A percentile compares a stretch with the other conserved stretches of the same genome.
These are phyloP conservation scores for Gnathonemus longibarbis DNA, from an alignment of 2,113 vertebrate genomes.

Conservation along the genomic window DNA sequence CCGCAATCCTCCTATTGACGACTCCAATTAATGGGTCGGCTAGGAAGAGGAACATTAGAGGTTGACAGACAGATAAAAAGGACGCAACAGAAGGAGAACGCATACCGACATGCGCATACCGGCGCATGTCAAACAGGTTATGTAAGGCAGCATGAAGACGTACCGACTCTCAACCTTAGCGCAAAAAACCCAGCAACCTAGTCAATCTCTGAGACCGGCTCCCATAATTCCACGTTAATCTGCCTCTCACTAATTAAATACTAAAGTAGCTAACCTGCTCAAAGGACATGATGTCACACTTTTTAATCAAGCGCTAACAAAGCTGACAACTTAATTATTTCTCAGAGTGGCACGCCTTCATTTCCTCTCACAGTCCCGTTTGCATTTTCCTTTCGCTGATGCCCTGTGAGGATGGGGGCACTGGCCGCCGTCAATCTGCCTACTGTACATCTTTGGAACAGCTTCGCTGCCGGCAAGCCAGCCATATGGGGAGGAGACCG, in stretches of 20 bases:
- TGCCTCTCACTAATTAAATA: conserved; percentile 20
- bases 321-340: conserved; percentile 9
- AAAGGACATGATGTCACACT: not conserved
- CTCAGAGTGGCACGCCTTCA: not conserved
- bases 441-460: not conserved
- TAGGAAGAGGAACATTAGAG: not conserved
- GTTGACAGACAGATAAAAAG: not conserved
- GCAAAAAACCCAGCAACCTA: not conserved
- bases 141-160: not conserved
- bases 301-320: conserved; percentile 11
- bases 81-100: not conserved
- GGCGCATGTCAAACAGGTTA: not conserved
- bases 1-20: not conserved
- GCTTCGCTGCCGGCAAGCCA: not conserved
- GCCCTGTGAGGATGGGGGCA: not conserved
- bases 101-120: not conserved
- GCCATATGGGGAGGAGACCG: not conserved
- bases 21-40: not conserved
- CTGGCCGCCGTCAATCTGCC: not conserved
- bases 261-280: not conserved
- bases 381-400: not conserved
- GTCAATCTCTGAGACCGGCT: not conserved
- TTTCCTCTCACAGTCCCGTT: not conserved
- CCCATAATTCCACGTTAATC: conserved; percentile 18
- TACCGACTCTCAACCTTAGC: not conserved